Base-by-base conservation (phyloP, 2,888 invertebrate species). In the Pseudococcus viburni region DNA sequence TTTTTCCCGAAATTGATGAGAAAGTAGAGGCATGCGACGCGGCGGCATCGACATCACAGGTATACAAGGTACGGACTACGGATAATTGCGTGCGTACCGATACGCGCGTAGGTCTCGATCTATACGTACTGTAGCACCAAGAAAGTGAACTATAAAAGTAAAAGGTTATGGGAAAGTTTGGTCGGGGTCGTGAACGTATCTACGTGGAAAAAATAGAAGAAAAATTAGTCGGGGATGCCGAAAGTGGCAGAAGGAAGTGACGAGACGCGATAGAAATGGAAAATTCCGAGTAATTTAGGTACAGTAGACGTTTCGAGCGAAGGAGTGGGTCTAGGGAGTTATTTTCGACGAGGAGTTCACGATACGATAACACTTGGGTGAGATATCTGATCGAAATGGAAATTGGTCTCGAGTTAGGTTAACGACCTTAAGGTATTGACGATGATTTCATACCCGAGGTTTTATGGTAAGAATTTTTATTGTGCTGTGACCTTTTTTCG, bases 1-100 rank as follows among this genome's bases (percentile, higher is more conserved):
- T 77, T 77, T 39, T 77, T 26, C 77, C 77, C 64, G 51, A 64
- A 64, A 64, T 64, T 22, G 22, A 64, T 64, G 64, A 51, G 64
- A 64, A 64, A 64, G 64, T 64, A 8, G n/a, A 59, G 17, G 17
- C 17, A 59, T n/a, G 22, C 64, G 22, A 64, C 6, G 59, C 59
- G 64, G 12, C 64, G 64, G 22, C 22, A 64, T 64, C 17, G 51
- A 17, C 51, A 51, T 51, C 51, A 12, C 12, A 46, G 8, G 46
- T 46, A 46, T 46, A 46, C 26, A 33, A 33, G 46, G 12, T 51
- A 17, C 17, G 1, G 26, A 33, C 12, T 51, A 17, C 17, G 1
- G 26, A 33, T 51, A 51, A 51, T 51, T 51, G 51, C 51, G 51
- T 51, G 51, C 51, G 51, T 51, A 51, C 51, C 51, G 51, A 51